phyloP scores from a whole-genome alignment of 2,113 vertebrate species.

The Regulus satrapa region DNA sequence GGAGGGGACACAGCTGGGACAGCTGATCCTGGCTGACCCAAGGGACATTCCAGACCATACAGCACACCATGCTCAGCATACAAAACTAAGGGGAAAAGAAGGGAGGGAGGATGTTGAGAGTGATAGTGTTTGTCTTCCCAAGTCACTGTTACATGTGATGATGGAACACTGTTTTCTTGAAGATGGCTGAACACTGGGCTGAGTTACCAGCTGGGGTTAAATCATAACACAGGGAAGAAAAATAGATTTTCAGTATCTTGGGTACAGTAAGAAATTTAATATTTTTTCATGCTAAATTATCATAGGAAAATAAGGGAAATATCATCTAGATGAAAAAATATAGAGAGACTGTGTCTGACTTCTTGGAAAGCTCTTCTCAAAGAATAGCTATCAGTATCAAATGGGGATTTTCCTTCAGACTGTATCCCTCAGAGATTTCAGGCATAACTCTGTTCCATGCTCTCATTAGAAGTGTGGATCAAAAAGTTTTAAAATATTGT shows the following conservation, averaged over 20 bases:
- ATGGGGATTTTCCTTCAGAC: not conserved
- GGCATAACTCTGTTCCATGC: not conserved
- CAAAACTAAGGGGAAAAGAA: not conserved
- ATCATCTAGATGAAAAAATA: not conserved
- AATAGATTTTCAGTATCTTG: not conserved
- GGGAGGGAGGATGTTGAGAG: not conserved
- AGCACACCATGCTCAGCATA: not conserved
- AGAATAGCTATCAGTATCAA: not conserved
- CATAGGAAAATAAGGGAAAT: not conserved
- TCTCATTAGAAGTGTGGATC: not conserved
- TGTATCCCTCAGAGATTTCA: not conserved
- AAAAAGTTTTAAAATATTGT: not conserved
- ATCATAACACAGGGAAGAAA: not conserved
- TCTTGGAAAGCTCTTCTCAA: not conserved
- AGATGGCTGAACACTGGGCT: not conserved
- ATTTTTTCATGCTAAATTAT: not conserved
- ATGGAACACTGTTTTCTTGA: not conserved
- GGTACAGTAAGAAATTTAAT: not conserved
- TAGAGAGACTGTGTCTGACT: not conserved
- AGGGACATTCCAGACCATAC: not conserved
- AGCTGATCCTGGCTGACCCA: not conserved
- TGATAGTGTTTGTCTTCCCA: not conserved
- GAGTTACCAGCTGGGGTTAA: not conserved
- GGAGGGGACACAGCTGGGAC: not conserved
- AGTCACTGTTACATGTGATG: fast-evolving